A percentile compares a stretch with the other conserved stretches of the same genome.
These are phyloP conservation scores for Prosapia bicincta DNA, from an alignment of 2,888 invertebrate genomes.

Conservation along the genomic window DNA sequence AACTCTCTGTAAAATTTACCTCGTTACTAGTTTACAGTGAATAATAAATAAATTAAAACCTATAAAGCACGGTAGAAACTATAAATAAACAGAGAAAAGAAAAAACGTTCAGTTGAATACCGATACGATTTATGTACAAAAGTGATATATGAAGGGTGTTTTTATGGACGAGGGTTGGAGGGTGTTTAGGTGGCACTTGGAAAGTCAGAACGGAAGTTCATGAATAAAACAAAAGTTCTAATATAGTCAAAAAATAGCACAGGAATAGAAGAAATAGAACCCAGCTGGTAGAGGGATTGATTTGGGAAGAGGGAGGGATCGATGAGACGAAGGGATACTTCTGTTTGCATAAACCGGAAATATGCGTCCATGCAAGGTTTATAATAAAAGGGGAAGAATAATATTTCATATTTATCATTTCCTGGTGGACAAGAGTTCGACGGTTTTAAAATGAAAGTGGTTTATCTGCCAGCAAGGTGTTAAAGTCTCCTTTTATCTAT, in stretches of 20 bases:
- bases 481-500: too few species aligned
- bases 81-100: too few species aligned
- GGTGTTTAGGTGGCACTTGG: slow-evolving; percentile 4
- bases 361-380: not conserved
- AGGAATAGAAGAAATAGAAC: slow-evolving; percentile 5
- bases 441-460: too few species aligned
- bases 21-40: too few species aligned
- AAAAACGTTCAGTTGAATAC: slow-evolving; percentile 15
- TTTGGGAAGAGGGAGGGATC: not conserved
- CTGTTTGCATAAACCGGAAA: not conserved
- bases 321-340: not conserved
- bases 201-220: slow-evolving; percentile 15
- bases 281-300: not conserved
- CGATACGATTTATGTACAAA: slow-evolving; percentile 22
- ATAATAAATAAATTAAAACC: too few species aligned
- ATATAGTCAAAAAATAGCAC: slow-evolving; percentile 26
- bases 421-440: too few species aligned
- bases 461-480: too few species aligned
- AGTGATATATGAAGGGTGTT: slow-evolving; percentile 1
- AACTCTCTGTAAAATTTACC: too few species aligned
- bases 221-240: slow-evolving; percentile 32
- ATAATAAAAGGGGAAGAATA: not conserved
- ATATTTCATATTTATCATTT: not conserved
- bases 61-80: too few species aligned
- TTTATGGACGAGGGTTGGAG: not conserved